Percentiles rank a stretch among this genome's conserved stretches.
Conservation (phyloP, 2,797 vertebrate species). For the Lutjanus argentimaculatus region DNA sequence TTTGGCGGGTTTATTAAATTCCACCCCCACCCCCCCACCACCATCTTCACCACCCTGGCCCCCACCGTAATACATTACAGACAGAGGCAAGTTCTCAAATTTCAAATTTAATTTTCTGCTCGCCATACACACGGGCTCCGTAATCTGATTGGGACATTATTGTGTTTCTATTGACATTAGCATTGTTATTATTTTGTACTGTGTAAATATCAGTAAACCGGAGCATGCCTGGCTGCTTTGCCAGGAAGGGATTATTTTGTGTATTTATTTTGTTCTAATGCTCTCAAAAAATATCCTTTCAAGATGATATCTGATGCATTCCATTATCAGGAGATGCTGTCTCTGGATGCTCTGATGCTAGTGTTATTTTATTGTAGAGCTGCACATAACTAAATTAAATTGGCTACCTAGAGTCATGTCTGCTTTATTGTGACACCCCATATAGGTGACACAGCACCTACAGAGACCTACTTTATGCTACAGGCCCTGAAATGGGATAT, state of each 20-base stretch:
- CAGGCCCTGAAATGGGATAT: constrained; percentile 39
- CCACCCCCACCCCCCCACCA: constrained; percentile 59
- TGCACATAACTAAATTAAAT: constrained; percentile 63
- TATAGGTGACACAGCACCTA: constrained; percentile 50
- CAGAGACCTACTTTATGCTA: constrained; percentile 12
- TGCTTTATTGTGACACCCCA: constrained; percentile 63
- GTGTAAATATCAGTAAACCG: constrained; percentile 87
- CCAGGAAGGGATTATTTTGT: constrained; percentile 79
- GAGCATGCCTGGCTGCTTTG: constrained; percentile 73
- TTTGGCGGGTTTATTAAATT: constrained; percentile 90
- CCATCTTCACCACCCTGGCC: constrained; percentile 50
- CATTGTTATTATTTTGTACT: constrained; percentile 88
- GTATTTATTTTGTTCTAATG: constrained; percentile 80
- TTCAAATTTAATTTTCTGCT: constrained; percentile 90
- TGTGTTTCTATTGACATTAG: constrained; percentile 91
- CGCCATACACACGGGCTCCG: constrained; percentile 77
- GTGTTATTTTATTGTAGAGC: constrained; percentile 68
- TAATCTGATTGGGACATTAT: constrained; percentile 89
- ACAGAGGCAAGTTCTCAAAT: constrained; percentile 89
- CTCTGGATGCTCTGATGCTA: constrained; percentile 54
- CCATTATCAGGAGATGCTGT: constrained; percentile 72
- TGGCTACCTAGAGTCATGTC: constrained; percentile 47
- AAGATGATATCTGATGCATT: constrained; percentile 77
- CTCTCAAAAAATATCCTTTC: constrained; percentile 62
- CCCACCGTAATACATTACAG: constrained; percentile 85